phyloP scores from a whole-genome alignment of 2,888 invertebrate species.

The Clostera curtula region DNA sequence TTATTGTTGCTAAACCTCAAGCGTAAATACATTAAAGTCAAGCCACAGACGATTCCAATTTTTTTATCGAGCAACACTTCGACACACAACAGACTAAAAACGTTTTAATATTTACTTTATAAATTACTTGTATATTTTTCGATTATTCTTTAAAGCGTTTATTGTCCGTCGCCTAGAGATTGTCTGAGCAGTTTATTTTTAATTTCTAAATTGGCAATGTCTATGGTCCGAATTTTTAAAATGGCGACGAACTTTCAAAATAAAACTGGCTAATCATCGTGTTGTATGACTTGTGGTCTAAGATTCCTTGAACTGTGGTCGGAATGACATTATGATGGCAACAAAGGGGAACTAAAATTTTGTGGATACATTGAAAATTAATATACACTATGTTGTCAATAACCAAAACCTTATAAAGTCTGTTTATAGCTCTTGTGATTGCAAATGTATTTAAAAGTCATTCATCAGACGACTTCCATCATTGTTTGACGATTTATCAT shows the following conservation, averaged over 20 bases:
- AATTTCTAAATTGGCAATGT: conserved; percentile 23
- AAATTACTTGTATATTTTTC: conserved; percentile 28
- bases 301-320: conserved; percentile 13
- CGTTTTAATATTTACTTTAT: conserved; percentile 19
- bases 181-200: conserved; percentile 27
- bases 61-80: conserved; percentile 24
- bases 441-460: too few relatives aligned
- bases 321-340: too few relatives aligned
- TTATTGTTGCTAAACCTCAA: conserved; percentile 49
- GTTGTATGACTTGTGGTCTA: conserved; percentile 20
- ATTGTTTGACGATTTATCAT: too few relatives aligned
- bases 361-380: too few relatives aligned
- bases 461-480: too few relatives aligned
- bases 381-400: too few relatives aligned
- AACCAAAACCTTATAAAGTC: too few relatives aligned
- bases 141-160: conserved; percentile 52
- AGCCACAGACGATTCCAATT: conserved; percentile 17
- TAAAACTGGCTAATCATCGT: conserved; percentile 22
- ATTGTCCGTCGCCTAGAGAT: conserved; percentile 48
- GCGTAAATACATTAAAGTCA: conserved; percentile 33
- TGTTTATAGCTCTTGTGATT: too few relatives aligned
- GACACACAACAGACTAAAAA: conserved; percentile 45
- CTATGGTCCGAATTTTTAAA: conserved; percentile 24
- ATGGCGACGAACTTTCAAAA: conserved; percentile 27
- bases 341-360: too few relatives aligned